These are phyloP conservation scores for Unio delphinus DNA, from an alignment of 2,888 invertebrate species.

Conservation along the genomic window DNA sequence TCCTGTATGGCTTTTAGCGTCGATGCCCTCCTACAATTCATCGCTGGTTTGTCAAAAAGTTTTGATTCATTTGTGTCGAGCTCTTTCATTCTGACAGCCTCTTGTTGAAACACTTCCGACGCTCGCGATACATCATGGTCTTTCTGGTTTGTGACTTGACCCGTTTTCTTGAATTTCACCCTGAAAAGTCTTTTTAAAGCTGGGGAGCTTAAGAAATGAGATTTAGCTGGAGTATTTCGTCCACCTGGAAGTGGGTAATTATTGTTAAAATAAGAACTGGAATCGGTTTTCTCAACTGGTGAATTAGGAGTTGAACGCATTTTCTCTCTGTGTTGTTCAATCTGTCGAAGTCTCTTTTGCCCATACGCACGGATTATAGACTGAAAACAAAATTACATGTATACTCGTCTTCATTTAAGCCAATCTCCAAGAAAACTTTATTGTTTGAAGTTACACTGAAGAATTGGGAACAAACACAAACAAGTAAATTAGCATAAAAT, in stretches of 20 bases:
- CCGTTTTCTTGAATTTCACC: conserved; percentile 8
- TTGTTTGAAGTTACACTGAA: background rate
- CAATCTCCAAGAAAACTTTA: background rate
- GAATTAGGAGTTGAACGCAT: conserved; percentile 33
- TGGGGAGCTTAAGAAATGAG: conserved; percentile 16
- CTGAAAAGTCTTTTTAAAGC: conserved; percentile 24
- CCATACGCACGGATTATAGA: conserved; percentile 61
- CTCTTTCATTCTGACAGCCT: too few species aligned
- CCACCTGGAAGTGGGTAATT: too few species aligned
- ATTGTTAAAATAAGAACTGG: background rate
- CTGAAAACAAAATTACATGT: conserved; percentile 34
- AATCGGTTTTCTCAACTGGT: conserved; percentile 12
- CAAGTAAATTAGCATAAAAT: too few species aligned
- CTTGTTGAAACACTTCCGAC: background rate
- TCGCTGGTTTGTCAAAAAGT: too few species aligned
- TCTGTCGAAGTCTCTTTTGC: conserved; percentile 55
- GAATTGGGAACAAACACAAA: too few species aligned
- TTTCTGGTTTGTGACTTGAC: background rate
- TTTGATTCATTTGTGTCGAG: too few species aligned
- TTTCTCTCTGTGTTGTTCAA: conserved; percentile 56
- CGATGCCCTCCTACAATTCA: too few species aligned
- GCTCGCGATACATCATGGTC: background rate
- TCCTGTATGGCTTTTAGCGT: too few species aligned
- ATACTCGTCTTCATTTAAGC: background rate
- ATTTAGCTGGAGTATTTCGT: too few species aligned